Conservation (phyloP, 2,113 vertebrate species). For the Patagioenas fasciata region DNA sequence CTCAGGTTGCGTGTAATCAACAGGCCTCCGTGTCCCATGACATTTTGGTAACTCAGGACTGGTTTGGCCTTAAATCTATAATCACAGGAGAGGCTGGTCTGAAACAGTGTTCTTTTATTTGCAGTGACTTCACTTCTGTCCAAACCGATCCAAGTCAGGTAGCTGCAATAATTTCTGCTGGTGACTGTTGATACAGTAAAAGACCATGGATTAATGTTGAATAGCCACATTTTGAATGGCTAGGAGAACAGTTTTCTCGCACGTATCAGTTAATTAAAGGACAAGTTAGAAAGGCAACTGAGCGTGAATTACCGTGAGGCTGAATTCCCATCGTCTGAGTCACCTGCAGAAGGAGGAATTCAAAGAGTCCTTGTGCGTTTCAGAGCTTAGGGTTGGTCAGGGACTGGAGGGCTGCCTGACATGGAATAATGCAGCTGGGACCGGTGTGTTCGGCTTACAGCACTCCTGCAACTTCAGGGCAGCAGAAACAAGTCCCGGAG, state of each 20-base stretch:
- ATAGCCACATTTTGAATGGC: not conserved
- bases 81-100: not conserved
- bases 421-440: not conserved
- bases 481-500: not conserved
- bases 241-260: constrained; percentile 47
- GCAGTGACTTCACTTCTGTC: not conserved
- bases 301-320: not conserved
- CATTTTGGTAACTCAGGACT: not conserved
- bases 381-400: not conserved
- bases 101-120: not conserved
- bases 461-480: not conserved
- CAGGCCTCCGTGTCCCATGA: not conserved
- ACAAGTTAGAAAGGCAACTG: constrained; percentile 30
- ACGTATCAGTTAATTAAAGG: constrained; percentile 18
- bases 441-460: not conserved
- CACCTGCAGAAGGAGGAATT: not conserved
- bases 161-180: constrained; percentile 9
- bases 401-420: not conserved
- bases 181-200: not conserved
- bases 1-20: not conserved
- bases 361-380: not conserved
- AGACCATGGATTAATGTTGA: not conserved
- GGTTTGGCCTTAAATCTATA: not conserved
- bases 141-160: not conserved
- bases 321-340: constrained; percentile 31